Conservation (phyloP, 2,113 vertebrate species). For the human (Homo sapiens) region DNA sequence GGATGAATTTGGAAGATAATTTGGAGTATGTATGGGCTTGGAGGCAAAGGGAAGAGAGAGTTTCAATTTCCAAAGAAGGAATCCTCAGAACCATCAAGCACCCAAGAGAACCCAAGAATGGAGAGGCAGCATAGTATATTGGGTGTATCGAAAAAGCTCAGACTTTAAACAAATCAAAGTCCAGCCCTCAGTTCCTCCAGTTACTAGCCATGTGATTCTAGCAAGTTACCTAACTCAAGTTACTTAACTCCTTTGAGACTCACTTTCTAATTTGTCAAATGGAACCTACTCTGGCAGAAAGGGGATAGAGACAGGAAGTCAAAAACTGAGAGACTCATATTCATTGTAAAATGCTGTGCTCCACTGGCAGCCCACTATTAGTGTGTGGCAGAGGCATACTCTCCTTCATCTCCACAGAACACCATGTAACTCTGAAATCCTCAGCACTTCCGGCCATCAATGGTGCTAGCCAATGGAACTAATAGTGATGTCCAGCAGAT, state of each 20-base stretch:
- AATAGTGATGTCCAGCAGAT: background rate
- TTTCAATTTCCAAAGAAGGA: background rate
- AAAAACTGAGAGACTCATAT: background rate
- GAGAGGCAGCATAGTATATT: background rate
- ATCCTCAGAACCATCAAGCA: background rate
- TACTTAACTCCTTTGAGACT: conserved; percentile 2
- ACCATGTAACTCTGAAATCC: background rate
- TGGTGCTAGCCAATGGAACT: background rate
- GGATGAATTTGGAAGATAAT: background rate
- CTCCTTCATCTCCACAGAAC: background rate
- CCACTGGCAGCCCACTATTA: background rate
- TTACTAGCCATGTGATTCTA: background rate
- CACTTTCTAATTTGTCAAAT: background rate
- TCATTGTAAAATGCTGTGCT: background rate
- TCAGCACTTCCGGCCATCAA: background rate
- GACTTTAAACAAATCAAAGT: background rate
- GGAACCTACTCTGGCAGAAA: background rate
- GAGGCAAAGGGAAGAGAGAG: background rate
- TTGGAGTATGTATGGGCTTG: background rate
- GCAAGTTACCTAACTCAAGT: background rate
- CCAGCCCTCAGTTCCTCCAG: background rate
- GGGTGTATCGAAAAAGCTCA: background rate
- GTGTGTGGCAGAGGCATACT: background rate
- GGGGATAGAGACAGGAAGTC: background rate
- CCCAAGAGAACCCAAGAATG: background rate